Base-by-base conservation (phyloP, 2,888 invertebrate species). In the Cartodere bifasciata region DNA sequence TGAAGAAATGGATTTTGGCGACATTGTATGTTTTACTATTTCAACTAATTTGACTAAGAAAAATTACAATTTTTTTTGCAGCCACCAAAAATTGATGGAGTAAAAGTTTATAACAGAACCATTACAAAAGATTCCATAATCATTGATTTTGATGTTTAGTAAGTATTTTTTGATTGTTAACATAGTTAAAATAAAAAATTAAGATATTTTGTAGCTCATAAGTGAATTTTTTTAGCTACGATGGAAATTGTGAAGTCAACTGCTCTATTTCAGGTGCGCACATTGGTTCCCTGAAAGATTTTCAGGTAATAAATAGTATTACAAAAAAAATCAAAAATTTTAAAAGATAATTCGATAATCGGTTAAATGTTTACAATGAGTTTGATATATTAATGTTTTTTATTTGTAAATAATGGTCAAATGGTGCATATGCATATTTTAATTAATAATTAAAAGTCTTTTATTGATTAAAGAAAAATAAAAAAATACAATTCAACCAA, bases 241-340 rank as follows among this genome's bases (percentile, higher is more conserved):
- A 90, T 43, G 92, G 95, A 23, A 92, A 97, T 58, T 90, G 91
- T 54, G 86, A 92, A 55, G 87, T 97, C 43, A 81, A 86, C 31
- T 87, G 95, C 53, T 75, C 78, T 13, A 65, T 92, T 39, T 81
- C 84, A 49, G 85, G 87, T 37, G 67, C 81, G 42, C 71, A 76
- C 52, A 45, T 53, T 24, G 83, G 81, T 23, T 79, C 82, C 36
- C 79, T 84, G 39, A 80, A 77, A 55, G 82, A 84, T 55, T 76
- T 84, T 40, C 77, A 77, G 64, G 75, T 75, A n/a, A n/a, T n/a
- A n/a, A n/a, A n/a, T n/a, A n/a, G n/a, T n/a, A n/a, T n/a, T n/a
- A n/a, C n/a, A n/a, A n/a, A n/a, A n/a, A n/a, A n/a, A n/a, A n/a
- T n/a, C n/a, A n/a, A n/a, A n/a, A n/a, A n/a, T n/a, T n/a, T n/a